These are phyloP conservation scores for Mastacembelus armatus DNA, from an alignment of 2,797 vertebrate genomes.

Conservation along the genomic window DNA sequence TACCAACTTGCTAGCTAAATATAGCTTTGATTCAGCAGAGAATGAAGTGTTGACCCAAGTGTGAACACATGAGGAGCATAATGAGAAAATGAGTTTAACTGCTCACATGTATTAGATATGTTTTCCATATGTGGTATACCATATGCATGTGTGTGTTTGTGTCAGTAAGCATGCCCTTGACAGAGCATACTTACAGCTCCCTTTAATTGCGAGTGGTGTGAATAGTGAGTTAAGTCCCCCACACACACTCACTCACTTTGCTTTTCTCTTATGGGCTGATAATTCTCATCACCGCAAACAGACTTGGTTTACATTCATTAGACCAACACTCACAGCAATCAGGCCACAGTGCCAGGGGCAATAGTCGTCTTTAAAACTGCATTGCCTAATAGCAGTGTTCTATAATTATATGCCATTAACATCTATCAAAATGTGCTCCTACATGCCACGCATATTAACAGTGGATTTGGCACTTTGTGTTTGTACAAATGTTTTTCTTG, in stretches of 20 bases:
- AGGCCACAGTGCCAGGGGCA: slow-evolving; percentile 82
- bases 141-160: slow-evolving; percentile 7
- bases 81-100: slow-evolving; percentile 21
- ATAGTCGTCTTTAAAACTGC: slow-evolving; percentile 82
- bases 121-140: slow-evolving; percentile 30
- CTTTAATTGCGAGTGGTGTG: slow-evolving; percentile 68
- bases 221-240: background rate
- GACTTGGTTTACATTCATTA: slow-evolving; percentile 87
- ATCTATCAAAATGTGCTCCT: slow-evolving; percentile 84
- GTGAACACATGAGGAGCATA: slow-evolving; percentile 32
- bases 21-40: slow-evolving; percentile 42
- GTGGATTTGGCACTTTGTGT: slow-evolving; percentile 70
- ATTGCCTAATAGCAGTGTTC: slow-evolving; percentile 83
- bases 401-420: slow-evolving; percentile 87
- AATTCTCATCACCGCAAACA: slow-evolving; percentile 81
- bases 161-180: slow-evolving; percentile 36
- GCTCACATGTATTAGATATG: slow-evolving; percentile 11
- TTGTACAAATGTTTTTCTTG: slow-evolving; percentile 60
- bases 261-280: slow-evolving; percentile 74
- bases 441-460: slow-evolving; percentile 72
- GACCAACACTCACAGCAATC: slow-evolving; percentile 84
- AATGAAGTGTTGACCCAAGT: slow-evolving; percentile 32
- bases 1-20: slow-evolving; percentile 63
- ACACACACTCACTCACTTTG: background rate
- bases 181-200: slow-evolving; percentile 44